phyloP scores from a whole-genome alignment of 2,888 invertebrate species.

The Muschampia plurimacula region DNA sequence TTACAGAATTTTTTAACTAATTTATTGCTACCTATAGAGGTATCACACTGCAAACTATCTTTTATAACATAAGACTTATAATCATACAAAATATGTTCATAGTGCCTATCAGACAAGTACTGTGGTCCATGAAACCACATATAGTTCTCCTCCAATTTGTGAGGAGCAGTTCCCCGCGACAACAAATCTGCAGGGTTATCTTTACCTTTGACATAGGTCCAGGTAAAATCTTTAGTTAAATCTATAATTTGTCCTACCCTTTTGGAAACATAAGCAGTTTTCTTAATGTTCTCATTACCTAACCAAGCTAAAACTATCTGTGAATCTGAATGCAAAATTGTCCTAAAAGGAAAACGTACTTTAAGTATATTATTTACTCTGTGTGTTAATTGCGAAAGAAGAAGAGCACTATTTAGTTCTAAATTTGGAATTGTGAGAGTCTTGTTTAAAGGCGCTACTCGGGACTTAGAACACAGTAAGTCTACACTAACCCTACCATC shows the following conservation, averaged over 20 bases:
- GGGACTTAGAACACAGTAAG: not conserved
- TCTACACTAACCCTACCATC: not conserved
- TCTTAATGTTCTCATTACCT: not conserved
- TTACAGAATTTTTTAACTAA: too few relatives aligned
- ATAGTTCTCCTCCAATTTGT: not conserved
- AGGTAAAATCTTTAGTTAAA: not conserved
- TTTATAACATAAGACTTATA: too few relatives aligned
- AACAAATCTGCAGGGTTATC: not conserved
- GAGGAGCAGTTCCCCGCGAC: not conserved
- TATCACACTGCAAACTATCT: too few relatives aligned
- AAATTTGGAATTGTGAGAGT: not conserved
- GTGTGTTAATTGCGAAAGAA: not conserved
- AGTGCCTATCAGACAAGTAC: not conserved
- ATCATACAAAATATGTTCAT: too few relatives aligned
- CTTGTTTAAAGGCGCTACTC: not conserved
- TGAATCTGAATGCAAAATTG: not conserved
- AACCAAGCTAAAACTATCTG: not conserved
- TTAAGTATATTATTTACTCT: not conserved
- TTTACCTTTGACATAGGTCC: not conserved
- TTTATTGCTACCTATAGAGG: too few relatives aligned
- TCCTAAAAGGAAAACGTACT: not conserved
- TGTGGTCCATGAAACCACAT: not conserved
- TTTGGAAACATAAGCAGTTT: not conserved
- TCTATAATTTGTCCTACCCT: not conserved
- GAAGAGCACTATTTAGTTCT: not conserved